Percentiles rank a stretch among this genome's conserved stretches.
Evolutionary conservation across 2,888 invertebrate genomes (phyloP).

Genomic region (Drosophila niveifrons): DNA sequence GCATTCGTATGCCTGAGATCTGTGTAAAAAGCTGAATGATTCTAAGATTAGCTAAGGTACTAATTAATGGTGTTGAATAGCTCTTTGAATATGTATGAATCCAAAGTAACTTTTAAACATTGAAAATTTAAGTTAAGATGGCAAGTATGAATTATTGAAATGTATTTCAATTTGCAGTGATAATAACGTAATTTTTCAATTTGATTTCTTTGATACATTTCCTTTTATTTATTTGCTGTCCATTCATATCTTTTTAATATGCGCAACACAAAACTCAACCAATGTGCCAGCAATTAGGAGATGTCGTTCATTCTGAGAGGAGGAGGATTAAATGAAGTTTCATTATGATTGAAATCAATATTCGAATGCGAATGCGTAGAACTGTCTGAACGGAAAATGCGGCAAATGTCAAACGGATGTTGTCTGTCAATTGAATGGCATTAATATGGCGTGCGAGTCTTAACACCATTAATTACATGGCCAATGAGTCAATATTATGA

Average conservation of each 20-base stretch:
- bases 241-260: conserved; percentile 46
- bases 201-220: background rate
- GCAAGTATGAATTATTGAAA: no score
- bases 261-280: conserved; percentile 36
- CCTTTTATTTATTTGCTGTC: background rate
- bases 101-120: no score
- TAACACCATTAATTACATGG: conserved; percentile 76
- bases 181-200: no score
- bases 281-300: conserved; percentile 50
- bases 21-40: no score
- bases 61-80: no score
- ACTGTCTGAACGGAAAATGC: conserved; percentile 9
- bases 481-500: conserved; percentile 78
- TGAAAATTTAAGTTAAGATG: no score
- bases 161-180: no score
- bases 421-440: conserved; percentile 70
- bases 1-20: no score
- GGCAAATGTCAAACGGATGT: conserved; percentile 62
- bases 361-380: conserved; percentile 44
- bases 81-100: no score
- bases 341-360: conserved; percentile 82
- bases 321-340: conserved; percentile 29
- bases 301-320: background rate
- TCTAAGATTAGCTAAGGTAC: no score
- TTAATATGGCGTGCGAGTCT: conserved; percentile 73